Conservation (phyloP, 2,888 invertebrate species). For the Eurytoma adleriae region DNA sequence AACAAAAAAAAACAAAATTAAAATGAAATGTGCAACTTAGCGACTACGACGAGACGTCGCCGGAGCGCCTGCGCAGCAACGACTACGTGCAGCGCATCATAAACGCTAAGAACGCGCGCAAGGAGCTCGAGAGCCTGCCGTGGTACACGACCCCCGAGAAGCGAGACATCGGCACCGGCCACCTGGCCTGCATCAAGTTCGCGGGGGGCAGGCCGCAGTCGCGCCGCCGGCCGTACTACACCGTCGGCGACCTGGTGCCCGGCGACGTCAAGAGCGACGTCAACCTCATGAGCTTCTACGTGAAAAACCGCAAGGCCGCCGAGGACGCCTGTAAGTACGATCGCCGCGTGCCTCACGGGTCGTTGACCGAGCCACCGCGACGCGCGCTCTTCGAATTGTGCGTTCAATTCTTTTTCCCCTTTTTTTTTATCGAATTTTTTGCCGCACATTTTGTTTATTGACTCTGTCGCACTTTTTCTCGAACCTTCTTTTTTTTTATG, state of each 20-base stretch:
- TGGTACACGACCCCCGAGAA: slow-evolving; percentile 83
- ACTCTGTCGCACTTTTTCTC: neutral
- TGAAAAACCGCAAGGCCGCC: slow-evolving; percentile 86
- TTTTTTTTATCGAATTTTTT: neutral
- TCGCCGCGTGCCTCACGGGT: neutral
- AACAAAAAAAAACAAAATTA: slow-evolving; percentile 3
- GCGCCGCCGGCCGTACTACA: slow-evolving; percentile 84
- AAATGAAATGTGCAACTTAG: slow-evolving; percentile 68
- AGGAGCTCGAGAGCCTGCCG: slow-evolving; percentile 79
- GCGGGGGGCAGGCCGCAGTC: slow-evolving; percentile 88
- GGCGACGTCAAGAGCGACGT: slow-evolving; percentile 89
- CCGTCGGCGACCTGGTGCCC: slow-evolving; percentile 79
- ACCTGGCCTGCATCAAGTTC: slow-evolving; percentile 90
- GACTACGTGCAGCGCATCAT: slow-evolving; percentile 85
- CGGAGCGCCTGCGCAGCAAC: slow-evolving; percentile 81
- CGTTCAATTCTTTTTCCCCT: neutral
- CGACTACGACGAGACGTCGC: slow-evolving; percentile 77
- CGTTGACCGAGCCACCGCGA: slow-evolving; percentile 12
- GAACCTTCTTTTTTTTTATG: slow-evolving; percentile 9
- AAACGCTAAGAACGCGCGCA: slow-evolving; percentile 80
- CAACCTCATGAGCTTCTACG: slow-evolving; percentile 91
- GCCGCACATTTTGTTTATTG: neutral
- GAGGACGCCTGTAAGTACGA: slow-evolving; percentile 75
- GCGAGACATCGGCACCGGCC: slow-evolving; percentile 82
- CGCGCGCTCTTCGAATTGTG: neutral